Evolutionary conservation across 2,888 invertebrate species (phyloP).

Genomic region (Oasisia sp.): DNA sequence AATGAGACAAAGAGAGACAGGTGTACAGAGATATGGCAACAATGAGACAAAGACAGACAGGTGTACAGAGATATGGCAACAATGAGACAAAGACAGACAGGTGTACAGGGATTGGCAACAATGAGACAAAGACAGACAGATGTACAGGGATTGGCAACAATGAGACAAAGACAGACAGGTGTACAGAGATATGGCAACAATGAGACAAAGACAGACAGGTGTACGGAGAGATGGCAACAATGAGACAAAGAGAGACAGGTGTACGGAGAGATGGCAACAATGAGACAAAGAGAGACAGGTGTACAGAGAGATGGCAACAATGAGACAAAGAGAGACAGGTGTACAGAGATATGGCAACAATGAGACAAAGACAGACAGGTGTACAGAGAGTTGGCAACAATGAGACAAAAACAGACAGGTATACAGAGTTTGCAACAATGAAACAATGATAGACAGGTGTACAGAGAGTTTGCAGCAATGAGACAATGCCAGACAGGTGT

Average conservation of each 20-base stretch:
- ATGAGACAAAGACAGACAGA: conserved; percentile 7
- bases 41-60: conserved; percentile 13
- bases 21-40: too few species aligned
- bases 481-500: background rate
- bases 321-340: background rate
- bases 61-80: background rate
- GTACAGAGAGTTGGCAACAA: background rate
- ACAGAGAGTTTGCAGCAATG: background rate
- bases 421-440: too few species aligned
- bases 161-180: conserved; percentile 17
- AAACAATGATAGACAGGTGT: too few species aligned
- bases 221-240: too few species aligned
- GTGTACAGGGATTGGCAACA: too few species aligned
- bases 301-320: background rate
- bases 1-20: background rate
- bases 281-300: background rate
- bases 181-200: background rate
- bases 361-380: conserved; percentile 8
- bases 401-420: background rate
- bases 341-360: background rate
- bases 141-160: background rate
- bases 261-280: background rate
- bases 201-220: background rate
- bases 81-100: background rate
- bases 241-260: too few species aligned